Base-by-base conservation (phyloP, 2,888 invertebrate genomes). In the Nezara viridula region DNA sequence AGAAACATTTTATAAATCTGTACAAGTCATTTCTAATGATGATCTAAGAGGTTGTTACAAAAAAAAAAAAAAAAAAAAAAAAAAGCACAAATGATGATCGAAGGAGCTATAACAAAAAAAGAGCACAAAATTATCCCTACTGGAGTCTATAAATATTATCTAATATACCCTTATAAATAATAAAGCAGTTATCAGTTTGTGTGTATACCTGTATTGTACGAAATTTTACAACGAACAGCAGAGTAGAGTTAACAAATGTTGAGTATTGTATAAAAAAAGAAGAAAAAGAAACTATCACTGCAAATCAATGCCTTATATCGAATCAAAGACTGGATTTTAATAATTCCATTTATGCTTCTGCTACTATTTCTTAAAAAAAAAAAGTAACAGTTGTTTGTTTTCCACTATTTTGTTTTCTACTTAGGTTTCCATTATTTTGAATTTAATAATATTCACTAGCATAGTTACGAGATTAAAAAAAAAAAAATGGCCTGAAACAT, bases 241-340 rank as follows among this genome's bases (percentile, higher is more conserved):
- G 49, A 47, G 44, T 88, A 88, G 32, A 47, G 66, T 5, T 27
- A 60, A 73, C 0, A n/a, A 12, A 24, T 81, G 81, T 44, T 16
- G 12, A 81, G 27, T 40, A 44, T 73, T 27, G 10, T 9, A 60
- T 27, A 60, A 55, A 55, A 27, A 60, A 73, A 37, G 44, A 44
- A 37, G 73, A n/a, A 19, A 85, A 87, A 77, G 81, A 85, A 90
- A 90, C 90, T 90, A 90, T 90, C 90, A 90, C 90, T 90, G 90
- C 90, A 90, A 90, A 90, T 66, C 60, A 89, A 87, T 90, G 90
- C 90, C 90, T 90, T 90, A 90, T 88, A 90, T 90, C 73, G 90
- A 90, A 90, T 89, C 88, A 86, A 90, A 90, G 90, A 90, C 90
- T 90, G 90, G 90, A 89, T 90, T 90, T 89, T 86, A 90, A 73